Conservation (phyloP, 2,888 invertebrate species). For the Andricus quercusramuli region DNA sequence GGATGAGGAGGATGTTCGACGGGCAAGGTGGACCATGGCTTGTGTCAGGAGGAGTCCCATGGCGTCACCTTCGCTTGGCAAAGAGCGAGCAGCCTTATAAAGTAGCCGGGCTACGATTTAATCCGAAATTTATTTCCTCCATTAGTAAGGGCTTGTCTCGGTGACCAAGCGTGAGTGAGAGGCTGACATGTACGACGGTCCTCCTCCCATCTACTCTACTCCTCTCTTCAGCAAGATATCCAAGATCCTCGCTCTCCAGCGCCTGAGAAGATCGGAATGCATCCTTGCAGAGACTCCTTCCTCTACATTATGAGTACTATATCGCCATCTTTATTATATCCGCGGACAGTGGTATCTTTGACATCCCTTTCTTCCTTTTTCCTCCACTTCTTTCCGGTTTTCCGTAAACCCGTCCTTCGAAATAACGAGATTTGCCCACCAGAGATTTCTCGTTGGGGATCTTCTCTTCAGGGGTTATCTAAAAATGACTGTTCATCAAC, state of each 20-base stretch:
- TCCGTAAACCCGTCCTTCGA: background rate
- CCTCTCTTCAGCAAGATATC: constrained; percentile 45
- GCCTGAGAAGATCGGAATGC: constrained; percentile 73
- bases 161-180: constrained; percentile 74
- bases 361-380: constrained; percentile 39
- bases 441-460: background rate
- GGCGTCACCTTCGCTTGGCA: constrained; percentile 61
- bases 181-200: constrained; percentile 67
- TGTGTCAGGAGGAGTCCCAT: constrained; percentile 66
- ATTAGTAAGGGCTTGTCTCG: constrained; percentile 79
- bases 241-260: constrained; percentile 53
- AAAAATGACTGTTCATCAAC: too few species aligned
- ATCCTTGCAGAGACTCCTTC: constrained; percentile 71
- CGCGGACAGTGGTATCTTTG: constrained; percentile 43
- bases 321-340: constrained; percentile 76
- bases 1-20: constrained; percentile 56
- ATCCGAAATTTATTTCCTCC: constrained; percentile 79
- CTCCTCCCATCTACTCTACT: constrained; percentile 38
- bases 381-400: constrained; percentile 44
- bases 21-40: constrained; percentile 48
- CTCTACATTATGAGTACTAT: constrained; percentile 76
- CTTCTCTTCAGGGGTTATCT: background rate
- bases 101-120: constrained; percentile 78
- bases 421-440: background rate
- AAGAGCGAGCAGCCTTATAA: constrained; percentile 76